Evolutionary conservation across 2,797 vertebrate genomes (phyloP).

Genomic region (Heliangelus exortis): DNA sequence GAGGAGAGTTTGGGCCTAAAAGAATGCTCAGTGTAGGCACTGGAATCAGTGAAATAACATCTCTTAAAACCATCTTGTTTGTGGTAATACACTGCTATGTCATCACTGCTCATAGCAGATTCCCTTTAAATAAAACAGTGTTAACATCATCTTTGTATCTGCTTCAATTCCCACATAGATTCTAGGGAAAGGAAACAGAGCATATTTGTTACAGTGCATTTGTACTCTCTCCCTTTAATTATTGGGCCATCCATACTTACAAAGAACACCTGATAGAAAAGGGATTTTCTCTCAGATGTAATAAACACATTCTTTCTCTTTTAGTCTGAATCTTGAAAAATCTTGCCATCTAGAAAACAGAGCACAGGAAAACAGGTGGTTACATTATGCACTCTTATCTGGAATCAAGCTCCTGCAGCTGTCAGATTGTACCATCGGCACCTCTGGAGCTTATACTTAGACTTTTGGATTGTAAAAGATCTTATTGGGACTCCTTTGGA

Average conservation of each 20-base stretch:
- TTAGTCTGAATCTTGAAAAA: neutral
- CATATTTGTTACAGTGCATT: neutral
- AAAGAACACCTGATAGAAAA: neutral
- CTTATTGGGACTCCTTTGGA: neutral
- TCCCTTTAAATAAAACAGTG: neutral
- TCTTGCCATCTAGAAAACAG: neutral
- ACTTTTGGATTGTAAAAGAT: neutral
- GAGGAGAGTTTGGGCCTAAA: neutral
- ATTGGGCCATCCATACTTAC: neutral
- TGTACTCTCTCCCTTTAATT: neutral
- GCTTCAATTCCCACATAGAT: neutral
- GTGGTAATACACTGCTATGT: neutral
- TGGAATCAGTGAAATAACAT: neutral
- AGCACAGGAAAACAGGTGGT: neutral
- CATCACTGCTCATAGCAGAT: neutral
- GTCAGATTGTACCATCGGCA: neutral
- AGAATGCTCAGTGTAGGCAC: neutral
- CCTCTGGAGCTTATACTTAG: neutral
- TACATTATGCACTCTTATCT: neutral
- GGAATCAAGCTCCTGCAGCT: neutral
- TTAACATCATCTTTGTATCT: neutral
- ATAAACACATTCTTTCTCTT: neutral
- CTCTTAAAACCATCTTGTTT: neutral
- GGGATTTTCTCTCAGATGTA: neutral
- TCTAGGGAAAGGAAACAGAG: neutral